Percentiles rank a stretch among this genome's conserved stretches.
These are phyloP conservation scores for Castor canadensis DNA, from an alignment of 2,113 vertebrate species.

Conservation along the genomic window DNA sequence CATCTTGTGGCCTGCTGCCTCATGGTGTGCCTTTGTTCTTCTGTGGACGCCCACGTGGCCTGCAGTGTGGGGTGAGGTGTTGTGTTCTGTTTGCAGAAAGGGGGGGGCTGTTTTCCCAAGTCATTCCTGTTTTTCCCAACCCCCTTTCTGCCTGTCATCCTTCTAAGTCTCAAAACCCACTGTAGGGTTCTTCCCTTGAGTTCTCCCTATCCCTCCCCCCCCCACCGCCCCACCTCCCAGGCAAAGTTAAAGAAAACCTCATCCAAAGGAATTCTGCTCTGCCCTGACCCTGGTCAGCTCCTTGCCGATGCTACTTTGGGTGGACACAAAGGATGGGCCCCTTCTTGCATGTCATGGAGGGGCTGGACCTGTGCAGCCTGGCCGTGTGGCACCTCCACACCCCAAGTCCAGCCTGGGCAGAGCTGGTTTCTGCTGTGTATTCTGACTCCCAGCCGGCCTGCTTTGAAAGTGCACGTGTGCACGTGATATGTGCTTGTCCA, in stretches of 20 bases:
- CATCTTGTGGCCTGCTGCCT: not conserved
- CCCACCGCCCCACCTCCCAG: too few relatives aligned
- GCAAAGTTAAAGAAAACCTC: not conserved
- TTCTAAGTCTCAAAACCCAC: not conserved
- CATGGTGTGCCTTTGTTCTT: not conserved
- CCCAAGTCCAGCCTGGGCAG: too few relatives aligned
- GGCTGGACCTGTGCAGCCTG: not conserved
- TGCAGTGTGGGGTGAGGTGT: too few relatives aligned
- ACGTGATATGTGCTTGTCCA: not conserved
- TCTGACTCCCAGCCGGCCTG: not conserved
- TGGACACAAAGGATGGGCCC: not conserved
- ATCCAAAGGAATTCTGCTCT: not conserved
- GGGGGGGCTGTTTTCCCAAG: not conserved
- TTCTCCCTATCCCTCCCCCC: rapidly evolving
- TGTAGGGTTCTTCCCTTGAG: not conserved
- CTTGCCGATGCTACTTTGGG: slow-evolving; percentile 18
- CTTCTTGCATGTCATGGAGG: rapidly evolving
- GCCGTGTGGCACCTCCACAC: not conserved
- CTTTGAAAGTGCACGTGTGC: not conserved
- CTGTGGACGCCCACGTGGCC: not conserved
- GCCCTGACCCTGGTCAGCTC: not conserved
- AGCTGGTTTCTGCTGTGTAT: not conserved
- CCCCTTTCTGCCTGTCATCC: not conserved
- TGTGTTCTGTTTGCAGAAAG: not conserved
- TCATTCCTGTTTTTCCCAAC: not conserved